Conservation (phyloP, 53 echinoderm and acorn worm genomes). For the Luidia sarsii region DNA sequence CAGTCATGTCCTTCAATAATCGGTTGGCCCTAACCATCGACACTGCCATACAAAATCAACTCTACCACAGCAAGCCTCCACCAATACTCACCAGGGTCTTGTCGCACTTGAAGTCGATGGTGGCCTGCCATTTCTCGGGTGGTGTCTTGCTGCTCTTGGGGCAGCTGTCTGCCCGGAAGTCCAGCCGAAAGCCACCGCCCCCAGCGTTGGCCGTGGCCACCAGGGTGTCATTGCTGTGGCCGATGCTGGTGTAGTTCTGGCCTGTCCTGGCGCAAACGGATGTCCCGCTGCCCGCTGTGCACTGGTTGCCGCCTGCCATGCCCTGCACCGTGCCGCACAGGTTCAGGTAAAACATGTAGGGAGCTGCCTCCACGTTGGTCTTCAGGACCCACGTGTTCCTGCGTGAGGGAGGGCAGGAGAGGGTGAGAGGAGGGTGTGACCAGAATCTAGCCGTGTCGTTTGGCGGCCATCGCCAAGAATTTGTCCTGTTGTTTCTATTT, state of each 20-base stretch:
- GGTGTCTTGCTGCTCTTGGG: background rate
- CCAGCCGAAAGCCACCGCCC: conserved; percentile 75
- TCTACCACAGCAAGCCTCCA: too few species aligned
- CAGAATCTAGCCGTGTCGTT: too few species aligned
- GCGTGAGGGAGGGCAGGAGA: background rate
- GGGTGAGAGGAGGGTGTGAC: too few species aligned
- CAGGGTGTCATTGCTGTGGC: conserved; percentile 53
- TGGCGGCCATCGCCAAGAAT: too few species aligned
- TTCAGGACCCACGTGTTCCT: conserved; percentile 69
- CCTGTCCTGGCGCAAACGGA: conserved; percentile 61
- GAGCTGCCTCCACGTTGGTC: background rate
- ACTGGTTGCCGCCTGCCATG: background rate
- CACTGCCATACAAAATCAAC: too few species aligned
- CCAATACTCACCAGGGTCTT: conserved; percentile 75
- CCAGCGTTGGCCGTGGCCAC: conserved; percentile 31
- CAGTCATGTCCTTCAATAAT: too few species aligned
- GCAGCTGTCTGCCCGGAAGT: conserved; percentile 64
- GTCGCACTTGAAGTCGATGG: conserved; percentile 79
- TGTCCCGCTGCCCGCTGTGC: background rate
- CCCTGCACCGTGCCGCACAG: conserved; percentile 47
- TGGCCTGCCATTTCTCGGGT: conserved; percentile 56
- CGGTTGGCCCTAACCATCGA: too few species aligned
- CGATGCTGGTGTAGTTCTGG: conserved; percentile 44
- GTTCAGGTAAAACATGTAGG: conserved; percentile 63
- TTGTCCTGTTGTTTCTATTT: too few species aligned